Conservation (phyloP, 1,140 invertebrate genomes). For the Cotesia vestalis region DNA sequence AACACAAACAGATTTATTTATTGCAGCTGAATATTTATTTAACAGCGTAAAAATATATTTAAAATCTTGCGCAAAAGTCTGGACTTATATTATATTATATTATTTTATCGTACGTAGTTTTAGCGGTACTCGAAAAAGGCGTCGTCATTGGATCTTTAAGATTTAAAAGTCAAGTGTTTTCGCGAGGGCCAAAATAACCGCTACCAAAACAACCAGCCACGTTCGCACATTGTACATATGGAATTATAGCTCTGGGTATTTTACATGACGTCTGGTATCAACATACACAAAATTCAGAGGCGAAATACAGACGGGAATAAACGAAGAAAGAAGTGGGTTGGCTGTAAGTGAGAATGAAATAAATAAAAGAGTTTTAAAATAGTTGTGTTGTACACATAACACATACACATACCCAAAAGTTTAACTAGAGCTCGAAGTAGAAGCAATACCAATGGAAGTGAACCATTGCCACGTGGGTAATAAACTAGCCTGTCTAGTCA, state of each 20-base stretch:
- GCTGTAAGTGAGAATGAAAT: background rate
- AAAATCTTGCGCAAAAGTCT: background rate
- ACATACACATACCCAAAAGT: background rate
- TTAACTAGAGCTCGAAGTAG: background rate
- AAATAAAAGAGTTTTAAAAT: background rate
- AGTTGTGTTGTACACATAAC: no score
- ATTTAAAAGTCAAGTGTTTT: conserved; percentile 12
- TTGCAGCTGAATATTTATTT: no score
- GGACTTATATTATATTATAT: background rate
- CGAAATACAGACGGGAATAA: background rate
- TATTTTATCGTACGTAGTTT: no score
- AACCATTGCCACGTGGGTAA: conserved; percentile 34
- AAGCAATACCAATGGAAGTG: background rate
- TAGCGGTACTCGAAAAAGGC: conserved; percentile 29
- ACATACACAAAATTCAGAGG: no score
- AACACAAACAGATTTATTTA: no score
- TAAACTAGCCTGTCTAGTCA: conserved; percentile 26
- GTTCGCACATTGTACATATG: no score
- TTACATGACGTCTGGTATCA: no score
- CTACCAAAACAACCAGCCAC: background rate
- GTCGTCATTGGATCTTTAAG: conserved; percentile 18
- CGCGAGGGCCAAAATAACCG: conserved; percentile 23
- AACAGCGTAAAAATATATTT: no score
- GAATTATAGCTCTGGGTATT: no score
- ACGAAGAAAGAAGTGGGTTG: background rate